Evolutionary conservation across 2,797 vertebrate species (phyloP).

Genomic region (Bradypodion pumilum): DNA sequence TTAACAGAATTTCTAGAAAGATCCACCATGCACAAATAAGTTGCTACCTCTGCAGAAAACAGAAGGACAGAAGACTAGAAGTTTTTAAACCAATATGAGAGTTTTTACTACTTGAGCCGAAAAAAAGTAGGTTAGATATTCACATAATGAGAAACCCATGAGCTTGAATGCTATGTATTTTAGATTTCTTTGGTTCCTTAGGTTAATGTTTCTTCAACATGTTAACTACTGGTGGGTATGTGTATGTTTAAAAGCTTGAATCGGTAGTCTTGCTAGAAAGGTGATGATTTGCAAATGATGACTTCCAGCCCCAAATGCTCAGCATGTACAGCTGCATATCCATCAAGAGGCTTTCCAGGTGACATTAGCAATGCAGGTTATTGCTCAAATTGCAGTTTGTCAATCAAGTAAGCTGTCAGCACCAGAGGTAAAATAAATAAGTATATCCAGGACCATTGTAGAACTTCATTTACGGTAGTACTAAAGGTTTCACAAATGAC

Average conservation of each 20-base stretch:
- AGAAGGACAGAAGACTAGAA: constrained; percentile 44
- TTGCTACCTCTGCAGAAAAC: neutral
- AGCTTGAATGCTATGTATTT: constrained; percentile 59
- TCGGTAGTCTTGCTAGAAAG: constrained; percentile 58
- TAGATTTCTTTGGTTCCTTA: constrained; percentile 57
- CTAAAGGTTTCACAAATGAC: constrained; percentile 53
- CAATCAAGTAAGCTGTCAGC: constrained; percentile 67
- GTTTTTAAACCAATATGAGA: constrained; percentile 45
- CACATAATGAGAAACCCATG: constrained; percentile 62
- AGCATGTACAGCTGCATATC: constrained; percentile 58
- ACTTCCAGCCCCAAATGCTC: constrained; percentile 65
- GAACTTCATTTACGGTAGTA: constrained; percentile 53
- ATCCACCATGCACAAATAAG: constrained; percentile 9
- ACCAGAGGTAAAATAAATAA: constrained; percentile 63
- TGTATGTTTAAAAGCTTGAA: constrained; percentile 41
- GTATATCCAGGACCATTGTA: constrained; percentile 27
- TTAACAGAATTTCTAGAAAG: neutral
- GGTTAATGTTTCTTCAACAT: constrained; percentile 69
- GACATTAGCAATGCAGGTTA: constrained; percentile 60
- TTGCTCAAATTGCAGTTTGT: constrained; percentile 67
- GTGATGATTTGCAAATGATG: constrained; percentile 73
- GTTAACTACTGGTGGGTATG: constrained; percentile 33
- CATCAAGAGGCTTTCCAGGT: constrained; percentile 64
- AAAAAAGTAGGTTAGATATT: constrained; percentile 54
- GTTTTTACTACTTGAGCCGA: constrained; percentile 40